Evolutionary conservation across 2,113 vertebrate species (phyloP), one percentile per base, ranked within the genome.

Genomic region (Oceanites oceanicus): DNA sequence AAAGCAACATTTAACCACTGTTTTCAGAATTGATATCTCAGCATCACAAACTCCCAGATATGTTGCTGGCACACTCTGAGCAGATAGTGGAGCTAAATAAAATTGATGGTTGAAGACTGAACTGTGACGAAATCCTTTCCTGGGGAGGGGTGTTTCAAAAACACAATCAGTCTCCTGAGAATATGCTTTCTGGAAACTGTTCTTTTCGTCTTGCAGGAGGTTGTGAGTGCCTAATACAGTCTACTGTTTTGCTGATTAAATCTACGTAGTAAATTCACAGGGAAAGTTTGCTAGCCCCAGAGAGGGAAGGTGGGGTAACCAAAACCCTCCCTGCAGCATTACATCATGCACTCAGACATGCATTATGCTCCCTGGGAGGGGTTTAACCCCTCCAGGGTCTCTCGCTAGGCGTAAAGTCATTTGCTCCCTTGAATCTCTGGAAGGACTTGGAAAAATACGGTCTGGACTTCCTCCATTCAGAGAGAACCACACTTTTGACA

Each of bases 121-220:
- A 66, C n/a, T 50, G 6, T 40, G 22, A 80, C 14, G 40, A 82
- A 83, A 88, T 14, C 30, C 36, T 86, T 74, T 86, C 55, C 30
- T 74, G n/a, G 8, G 32, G 9, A 45, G 8, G 14, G 3, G 0
- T 42, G 9, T 50, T 80, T 83, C 86, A 44, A 80, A 93, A 52
- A 9, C 40, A 47, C n/a, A 2, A 9, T 7, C 62, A 63, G 26
- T 19, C 5, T 67, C 59, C 17, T 0, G 0, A 79, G 34, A 79
- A 73, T 1, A 3, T 1, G 19, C 25, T 42, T 63, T 34, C 10
- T 56, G 45, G 49, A 67, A 56, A 36, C 16, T 8, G 11, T 34
- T 72, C 23, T 52, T 34, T 68, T 36, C 38, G 10, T 30, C 47
- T 74, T 45, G n/a, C 59, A 62, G 58, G 36, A 76, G 26, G 5